phyloP scores from a whole-genome alignment of 2,797 vertebrate species.

The Dallia pectoralis region DNA sequence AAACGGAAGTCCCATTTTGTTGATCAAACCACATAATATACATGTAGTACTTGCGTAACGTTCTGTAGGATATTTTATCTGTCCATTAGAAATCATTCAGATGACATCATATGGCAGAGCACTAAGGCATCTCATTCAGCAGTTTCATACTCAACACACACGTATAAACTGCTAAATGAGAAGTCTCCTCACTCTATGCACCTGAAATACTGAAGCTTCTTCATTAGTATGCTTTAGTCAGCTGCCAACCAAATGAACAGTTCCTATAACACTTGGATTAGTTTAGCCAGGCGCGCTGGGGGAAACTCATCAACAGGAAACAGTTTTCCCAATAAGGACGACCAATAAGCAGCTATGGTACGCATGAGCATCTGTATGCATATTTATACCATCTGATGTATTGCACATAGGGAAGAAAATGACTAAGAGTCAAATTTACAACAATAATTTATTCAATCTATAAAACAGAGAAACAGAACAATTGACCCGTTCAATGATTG shows the following conservation, averaged over 20 bases:
- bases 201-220: conserved; percentile 21
- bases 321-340: conserved; percentile 35
- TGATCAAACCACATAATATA: too few species aligned
- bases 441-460: too few species aligned
- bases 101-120: too few species aligned
- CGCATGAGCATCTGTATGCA: background rate
- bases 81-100: too few species aligned
- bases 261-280: conserved; percentile 61
- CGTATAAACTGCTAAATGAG: background rate
- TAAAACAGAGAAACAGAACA: too few species aligned
- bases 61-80: too few species aligned
- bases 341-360: background rate
- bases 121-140: background rate
- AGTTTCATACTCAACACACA: background rate
- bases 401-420: background rate
- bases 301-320: conserved; percentile 54
- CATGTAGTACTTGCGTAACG: too few species aligned
- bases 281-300: conserved; percentile 48
- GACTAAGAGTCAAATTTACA: background rate
- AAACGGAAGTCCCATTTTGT: too few species aligned
- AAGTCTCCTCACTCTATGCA: conserved; percentile 12
- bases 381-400: background rate
- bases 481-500: too few species aligned
- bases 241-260: conserved; percentile 56
- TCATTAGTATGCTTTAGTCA: conserved; percentile 49